Percentiles rank a stretch among this genome's conserved stretches.
Evolutionary conservation across 2,797 vertebrate species (phyloP).

Genomic region (Crenuchus spilurus): DNA sequence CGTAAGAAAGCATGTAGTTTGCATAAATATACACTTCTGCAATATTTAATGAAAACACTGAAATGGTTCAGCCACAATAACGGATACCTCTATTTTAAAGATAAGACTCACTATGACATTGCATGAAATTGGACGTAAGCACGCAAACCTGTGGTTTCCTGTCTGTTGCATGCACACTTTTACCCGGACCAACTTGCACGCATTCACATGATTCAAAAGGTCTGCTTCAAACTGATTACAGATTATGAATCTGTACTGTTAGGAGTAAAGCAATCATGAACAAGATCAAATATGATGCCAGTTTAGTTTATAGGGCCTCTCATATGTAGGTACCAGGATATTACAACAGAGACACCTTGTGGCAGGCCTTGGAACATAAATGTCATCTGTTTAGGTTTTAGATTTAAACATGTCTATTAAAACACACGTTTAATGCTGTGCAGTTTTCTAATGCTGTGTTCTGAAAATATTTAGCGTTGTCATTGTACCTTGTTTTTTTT

Average conservation of each 20-base stretch:
- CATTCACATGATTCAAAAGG: constrained; percentile 23
- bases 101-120: constrained; percentile 63
- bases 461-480: too few relatives aligned
- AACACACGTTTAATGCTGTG: neutral
- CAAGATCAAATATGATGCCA: neutral
- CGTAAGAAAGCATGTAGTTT: neutral
- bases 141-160: constrained; percentile 69
- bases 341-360: constrained; percentile 55
- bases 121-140: constrained; percentile 61
- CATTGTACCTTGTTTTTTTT: neutral
- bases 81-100: constrained; percentile 23
- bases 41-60: neutral
- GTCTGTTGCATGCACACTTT: constrained; percentile 57
- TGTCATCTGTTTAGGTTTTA: neutral
- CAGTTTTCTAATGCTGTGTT: too few relatives aligned
- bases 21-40: neutral
- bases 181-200: constrained; percentile 18
- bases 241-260: constrained; percentile 15
- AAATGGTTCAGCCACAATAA: neutral
- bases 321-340: neutral
- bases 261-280: neutral
- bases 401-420: neutral
- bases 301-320: neutral
- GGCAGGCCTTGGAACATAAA: constrained; percentile 17
- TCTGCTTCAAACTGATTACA: constrained; percentile 18